phyloP scores from a whole-genome alignment of 2,888 invertebrate species.

The Microctonus brassicae region DNA sequence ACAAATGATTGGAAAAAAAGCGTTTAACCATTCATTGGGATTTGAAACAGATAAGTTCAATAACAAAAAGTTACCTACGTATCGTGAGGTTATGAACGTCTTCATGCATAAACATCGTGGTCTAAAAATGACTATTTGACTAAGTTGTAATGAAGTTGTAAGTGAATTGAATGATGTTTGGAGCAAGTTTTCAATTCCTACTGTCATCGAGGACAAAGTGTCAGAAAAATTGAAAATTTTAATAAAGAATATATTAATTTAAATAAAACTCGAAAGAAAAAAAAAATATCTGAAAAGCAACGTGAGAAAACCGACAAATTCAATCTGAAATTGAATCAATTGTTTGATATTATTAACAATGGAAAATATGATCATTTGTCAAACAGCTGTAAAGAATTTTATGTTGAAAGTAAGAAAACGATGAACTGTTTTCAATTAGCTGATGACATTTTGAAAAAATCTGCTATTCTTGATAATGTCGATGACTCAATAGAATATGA shows the following conservation, averaged over 20 bases:
- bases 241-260: not conserved
- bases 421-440: not conserved
- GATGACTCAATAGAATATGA: no score
- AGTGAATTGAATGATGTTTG: conserved; percentile 4
- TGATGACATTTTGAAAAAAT: not conserved
- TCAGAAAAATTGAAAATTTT: not conserved
- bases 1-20: not conserved
- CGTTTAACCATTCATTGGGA: not conserved
- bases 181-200: no score
- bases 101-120: conserved; percentile 8
- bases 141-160: not conserved
- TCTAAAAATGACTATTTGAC: no score
- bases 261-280: no score
- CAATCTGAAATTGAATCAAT: not conserved
- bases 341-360: conserved; percentile 9
- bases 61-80: not conserved
- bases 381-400: no score
- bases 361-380: not conserved
- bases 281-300: not conserved
- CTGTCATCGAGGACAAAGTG: not conserved
- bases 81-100: not conserved
- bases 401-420: not conserved
- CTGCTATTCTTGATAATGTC: not conserved
- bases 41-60: conserved; percentile 3
- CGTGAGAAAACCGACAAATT: not conserved